Percentiles rank a stretch among this genome's conserved stretches.
phyloP scores from a whole-genome alignment of 2,888 invertebrate genomes.

The Oasisia sp. region DNA sequence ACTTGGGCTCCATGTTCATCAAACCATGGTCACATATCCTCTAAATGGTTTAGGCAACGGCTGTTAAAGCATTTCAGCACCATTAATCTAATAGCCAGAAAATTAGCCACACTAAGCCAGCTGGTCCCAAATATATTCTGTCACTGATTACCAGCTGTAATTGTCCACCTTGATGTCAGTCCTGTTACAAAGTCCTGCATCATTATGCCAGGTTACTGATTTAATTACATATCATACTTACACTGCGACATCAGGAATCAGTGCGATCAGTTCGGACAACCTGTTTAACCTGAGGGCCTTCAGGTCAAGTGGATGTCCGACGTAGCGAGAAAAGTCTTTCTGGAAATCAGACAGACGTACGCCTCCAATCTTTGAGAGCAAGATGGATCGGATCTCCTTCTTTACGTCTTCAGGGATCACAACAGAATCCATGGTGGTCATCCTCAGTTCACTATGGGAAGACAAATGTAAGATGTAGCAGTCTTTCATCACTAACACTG shows the following conservation, averaged over 20 bases:
- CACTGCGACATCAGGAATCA: slow-evolving; percentile 5
- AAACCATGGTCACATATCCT: too few species aligned
- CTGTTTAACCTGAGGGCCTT: background rate
- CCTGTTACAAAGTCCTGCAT: too few species aligned
- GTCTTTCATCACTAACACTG: background rate
- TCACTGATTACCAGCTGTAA: too few species aligned
- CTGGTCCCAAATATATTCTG: too few species aligned
- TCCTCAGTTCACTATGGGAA: background rate
- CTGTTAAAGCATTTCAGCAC: too few species aligned
- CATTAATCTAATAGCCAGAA: too few species aligned
- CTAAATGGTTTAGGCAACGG: too few species aligned
- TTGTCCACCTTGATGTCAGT: too few species aligned
- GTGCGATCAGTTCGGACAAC: background rate
- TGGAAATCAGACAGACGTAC: background rate
- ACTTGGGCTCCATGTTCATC: too few species aligned
- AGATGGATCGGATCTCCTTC: background rate
- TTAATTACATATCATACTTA: background rate
- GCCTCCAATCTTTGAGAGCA: background rate
- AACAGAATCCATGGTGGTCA: background rate
- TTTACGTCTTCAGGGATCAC: background rate
- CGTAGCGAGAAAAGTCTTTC: background rate
- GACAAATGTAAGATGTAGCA: background rate
- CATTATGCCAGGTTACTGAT: background rate
- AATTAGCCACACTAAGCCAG: too few species aligned
- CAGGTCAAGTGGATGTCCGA: background rate